A percentile compares a stretch with the other conserved stretches of the same genome.
These are phyloP conservation scores for Mimachlamys varia DNA, from an alignment of 2,888 invertebrate species.

Conservation along the genomic window DNA sequence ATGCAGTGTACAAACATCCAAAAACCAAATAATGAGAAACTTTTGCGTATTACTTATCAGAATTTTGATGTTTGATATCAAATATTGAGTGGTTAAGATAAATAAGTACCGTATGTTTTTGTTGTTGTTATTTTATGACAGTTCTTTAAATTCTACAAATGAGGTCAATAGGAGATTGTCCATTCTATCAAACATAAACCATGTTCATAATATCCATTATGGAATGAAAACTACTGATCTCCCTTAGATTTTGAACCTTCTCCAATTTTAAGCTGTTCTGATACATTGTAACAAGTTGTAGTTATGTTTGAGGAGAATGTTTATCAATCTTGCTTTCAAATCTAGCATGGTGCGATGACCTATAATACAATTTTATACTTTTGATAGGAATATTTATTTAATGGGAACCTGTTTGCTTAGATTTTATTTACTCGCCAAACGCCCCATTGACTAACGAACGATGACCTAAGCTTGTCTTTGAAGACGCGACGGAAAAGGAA, in stretches of 20 bases:
- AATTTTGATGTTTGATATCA: too few species aligned
- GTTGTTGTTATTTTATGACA: too few species aligned
- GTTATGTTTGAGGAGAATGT: background rate
- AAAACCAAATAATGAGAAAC: too few species aligned
- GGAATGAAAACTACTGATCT: background rate
- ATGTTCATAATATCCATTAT: background rate
- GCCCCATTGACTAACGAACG: background rate
- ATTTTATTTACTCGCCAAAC: background rate
- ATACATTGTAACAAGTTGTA: background rate
- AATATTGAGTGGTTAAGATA: too few species aligned
- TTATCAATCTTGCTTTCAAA: background rate
- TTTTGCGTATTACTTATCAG: too few species aligned
- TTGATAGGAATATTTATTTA: background rate
- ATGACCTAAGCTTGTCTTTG: conserved; percentile 1
- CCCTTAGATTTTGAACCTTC: background rate
- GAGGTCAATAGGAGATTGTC: too few species aligned
- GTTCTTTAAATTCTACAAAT: too few species aligned
- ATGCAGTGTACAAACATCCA: too few species aligned
- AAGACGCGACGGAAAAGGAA: background rate
- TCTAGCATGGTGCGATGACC: background rate
- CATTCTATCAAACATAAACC: background rate
- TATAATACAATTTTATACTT: background rate
- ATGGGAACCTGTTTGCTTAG: background rate
- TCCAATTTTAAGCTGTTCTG: background rate
- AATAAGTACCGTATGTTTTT: too few species aligned